phyloP scores from a whole-genome alignment of 2,888 invertebrate genomes.

The Neoscelio sp. region DNA sequence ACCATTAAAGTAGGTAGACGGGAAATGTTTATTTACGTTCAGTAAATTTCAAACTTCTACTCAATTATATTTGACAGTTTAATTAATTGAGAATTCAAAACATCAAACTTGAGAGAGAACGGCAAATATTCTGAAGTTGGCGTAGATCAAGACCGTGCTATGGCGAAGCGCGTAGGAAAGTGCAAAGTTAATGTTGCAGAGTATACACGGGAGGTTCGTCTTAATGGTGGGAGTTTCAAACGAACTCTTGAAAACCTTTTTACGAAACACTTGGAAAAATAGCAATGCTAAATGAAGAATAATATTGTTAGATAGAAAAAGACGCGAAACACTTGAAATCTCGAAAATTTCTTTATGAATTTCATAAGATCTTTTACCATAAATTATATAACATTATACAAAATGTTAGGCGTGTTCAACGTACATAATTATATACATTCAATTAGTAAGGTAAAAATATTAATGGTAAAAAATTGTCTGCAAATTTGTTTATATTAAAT shows the following conservation, averaged over 20 bases:
- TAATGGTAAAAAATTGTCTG: too few species aligned
- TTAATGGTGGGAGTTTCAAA: conserved; percentile 63
- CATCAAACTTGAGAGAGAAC: conserved; percentile 45
- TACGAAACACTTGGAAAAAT: conserved; percentile 60
- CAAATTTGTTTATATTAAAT: too few species aligned
- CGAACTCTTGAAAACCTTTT: conserved; percentile 63
- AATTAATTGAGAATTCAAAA: conserved; percentile 62
- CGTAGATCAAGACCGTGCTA: conserved; percentile 37
- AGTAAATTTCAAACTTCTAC: conserved; percentile 44
- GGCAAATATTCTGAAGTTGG: conserved; percentile 56
- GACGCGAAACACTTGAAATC: conserved; percentile 39
- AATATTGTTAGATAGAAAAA: conserved; percentile 56
- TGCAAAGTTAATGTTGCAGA: conserved; percentile 63
- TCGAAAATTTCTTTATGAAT: conserved; percentile 22
- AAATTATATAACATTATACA: conserved; percentile 27
- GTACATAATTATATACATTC: not conserved
- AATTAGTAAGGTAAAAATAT: too few species aligned
- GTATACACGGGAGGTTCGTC: conserved; percentile 52
- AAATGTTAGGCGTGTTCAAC: conserved; percentile 2
- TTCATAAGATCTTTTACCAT: conserved; percentile 28
- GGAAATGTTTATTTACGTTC: conserved; percentile 47
- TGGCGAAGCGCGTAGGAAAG: conserved; percentile 52
- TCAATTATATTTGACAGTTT: conserved; percentile 55
- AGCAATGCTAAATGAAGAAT: conserved; percentile 59
- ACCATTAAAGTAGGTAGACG: not conserved